Conservation (phyloP, 2,113 vertebrate genomes). For the Lates calcarifer region DNA sequence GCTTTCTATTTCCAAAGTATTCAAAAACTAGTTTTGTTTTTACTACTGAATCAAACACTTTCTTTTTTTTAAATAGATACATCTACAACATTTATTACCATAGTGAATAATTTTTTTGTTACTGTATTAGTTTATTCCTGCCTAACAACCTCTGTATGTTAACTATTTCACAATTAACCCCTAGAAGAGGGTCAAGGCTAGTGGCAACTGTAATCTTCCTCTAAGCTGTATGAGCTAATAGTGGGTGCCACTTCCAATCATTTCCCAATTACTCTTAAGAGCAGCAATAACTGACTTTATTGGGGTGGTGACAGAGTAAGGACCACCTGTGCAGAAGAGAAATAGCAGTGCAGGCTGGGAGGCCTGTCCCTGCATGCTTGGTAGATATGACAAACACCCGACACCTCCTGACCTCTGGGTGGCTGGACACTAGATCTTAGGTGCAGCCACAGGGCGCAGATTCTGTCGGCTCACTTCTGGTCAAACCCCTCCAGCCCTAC, state of each 20-base stretch:
- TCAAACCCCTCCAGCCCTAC: slow-evolving; percentile 11
- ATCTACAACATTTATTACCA: background rate
- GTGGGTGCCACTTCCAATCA: slow-evolving; percentile 48
- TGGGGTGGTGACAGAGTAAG: slow-evolving; percentile 64
- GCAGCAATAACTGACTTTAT: slow-evolving; percentile 71
- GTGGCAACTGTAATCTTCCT: slow-evolving; percentile 26
- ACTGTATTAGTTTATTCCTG: background rate
- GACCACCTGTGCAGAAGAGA: slow-evolving; percentile 60
- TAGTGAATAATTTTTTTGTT: background rate
- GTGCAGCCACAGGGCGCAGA: slow-evolving; percentile 56
- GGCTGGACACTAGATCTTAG: slow-evolving; percentile 41
- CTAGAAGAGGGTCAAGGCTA: slow-evolving; percentile 30
- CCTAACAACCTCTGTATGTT: background rate
- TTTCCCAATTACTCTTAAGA: slow-evolving; percentile 57
- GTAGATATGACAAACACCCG: slow-evolving; percentile 63
- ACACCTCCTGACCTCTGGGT: slow-evolving; percentile 61
- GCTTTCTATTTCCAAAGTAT: slow-evolving; percentile 27
- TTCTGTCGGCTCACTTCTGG: slow-evolving; percentile 32
- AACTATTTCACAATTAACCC: slow-evolving; percentile 49
- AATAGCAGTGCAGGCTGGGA: slow-evolving; percentile 22
- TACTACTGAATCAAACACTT: background rate
- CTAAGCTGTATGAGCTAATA: slow-evolving; percentile 42
- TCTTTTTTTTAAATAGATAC: background rate
- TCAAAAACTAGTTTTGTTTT: slow-evolving; percentile 3
- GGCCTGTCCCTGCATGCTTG: slow-evolving; percentile 64